phyloP scores from a whole-genome alignment of 2,888 invertebrate genomes.

The Mechanitis mazaeus region DNA sequence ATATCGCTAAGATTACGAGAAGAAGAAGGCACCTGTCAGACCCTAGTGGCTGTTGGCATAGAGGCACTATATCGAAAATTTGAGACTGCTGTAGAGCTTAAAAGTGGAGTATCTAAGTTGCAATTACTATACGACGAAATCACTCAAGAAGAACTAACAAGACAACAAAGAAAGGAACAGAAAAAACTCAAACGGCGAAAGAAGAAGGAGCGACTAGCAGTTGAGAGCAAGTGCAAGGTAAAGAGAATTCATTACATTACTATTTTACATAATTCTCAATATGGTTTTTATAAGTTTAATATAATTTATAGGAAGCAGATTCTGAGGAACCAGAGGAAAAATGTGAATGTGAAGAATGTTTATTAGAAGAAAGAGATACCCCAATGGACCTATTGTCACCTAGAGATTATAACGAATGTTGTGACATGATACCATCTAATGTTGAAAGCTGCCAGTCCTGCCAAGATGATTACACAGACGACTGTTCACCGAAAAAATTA shows the following conservation, averaged over 20 bases:
- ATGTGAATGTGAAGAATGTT: constrained; percentile 70
- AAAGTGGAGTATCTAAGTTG: constrained; percentile 91
- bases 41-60: constrained; percentile 91
- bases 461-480: constrained; percentile 64
- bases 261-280: neutral
- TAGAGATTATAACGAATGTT: constrained; percentile 55
- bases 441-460: constrained; percentile 66
- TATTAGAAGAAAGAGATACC: constrained; percentile 62
- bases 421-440: constrained; percentile 47
- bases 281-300: constrained; percentile 1
- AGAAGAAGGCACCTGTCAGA: constrained; percentile 96
- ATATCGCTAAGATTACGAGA: constrained; percentile 91
- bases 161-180: constrained; percentile 90
- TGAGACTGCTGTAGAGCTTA: constrained; percentile 92
- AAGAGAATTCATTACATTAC: neutral
- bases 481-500: constrained; percentile 59
- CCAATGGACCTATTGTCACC: constrained; percentile 62
- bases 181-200: constrained; percentile 87
- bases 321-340: constrained; percentile 71
- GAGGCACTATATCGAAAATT: constrained; percentile 93
- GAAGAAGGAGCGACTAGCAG: constrained; percentile 79
- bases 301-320: constrained; percentile 53
- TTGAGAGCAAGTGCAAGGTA: constrained; percentile 67
- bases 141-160: constrained; percentile 89
- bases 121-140: constrained; percentile 92